These are phyloP conservation scores for Spheniscus mendiculus DNA, from an alignment of 2,113 vertebrate species.

Conservation along the genomic window DNA sequence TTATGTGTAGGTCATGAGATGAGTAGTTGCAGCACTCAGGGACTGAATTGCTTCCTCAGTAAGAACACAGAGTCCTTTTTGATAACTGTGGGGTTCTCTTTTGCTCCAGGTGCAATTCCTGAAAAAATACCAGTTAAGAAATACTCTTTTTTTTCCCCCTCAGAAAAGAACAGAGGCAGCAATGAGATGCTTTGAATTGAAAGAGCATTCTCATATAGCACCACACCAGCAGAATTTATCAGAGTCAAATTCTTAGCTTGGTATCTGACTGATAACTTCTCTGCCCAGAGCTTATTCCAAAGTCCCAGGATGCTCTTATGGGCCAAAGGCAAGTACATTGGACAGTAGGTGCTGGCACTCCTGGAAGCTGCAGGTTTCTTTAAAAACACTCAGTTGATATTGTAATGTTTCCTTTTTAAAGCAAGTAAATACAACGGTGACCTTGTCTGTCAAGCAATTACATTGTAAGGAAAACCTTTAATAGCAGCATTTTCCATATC, in stretches of 20 bases:
- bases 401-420: not conserved
- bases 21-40: accelerated
- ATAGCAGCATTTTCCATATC: not conserved
- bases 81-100: not conserved
- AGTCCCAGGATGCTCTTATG: not conserved
- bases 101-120: not conserved
- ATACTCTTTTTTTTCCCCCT: not conserved
- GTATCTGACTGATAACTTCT: not conserved
- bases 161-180: not conserved
- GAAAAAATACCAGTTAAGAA: not conserved
- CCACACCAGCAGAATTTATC: not conserved
- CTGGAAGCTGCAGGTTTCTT: not conserved
- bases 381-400: not conserved
- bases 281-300: not conserved
- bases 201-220: not conserved
- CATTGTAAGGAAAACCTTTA: not conserved
- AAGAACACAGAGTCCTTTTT: not conserved
- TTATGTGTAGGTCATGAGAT: not conserved
- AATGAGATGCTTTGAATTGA: not conserved
- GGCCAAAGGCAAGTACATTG: not conserved
- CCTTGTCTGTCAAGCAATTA: not conserved
- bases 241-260: not conserved
- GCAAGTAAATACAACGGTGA: not conserved
- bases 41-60: not conserved
- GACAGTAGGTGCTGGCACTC: not conserved